A percentile compares a stretch with the other conserved stretches of the same genome.
These are phyloP conservation scores for Heliconius charithonia DNA, from an alignment of 2,888 invertebrate species.

Conservation along the genomic window DNA sequence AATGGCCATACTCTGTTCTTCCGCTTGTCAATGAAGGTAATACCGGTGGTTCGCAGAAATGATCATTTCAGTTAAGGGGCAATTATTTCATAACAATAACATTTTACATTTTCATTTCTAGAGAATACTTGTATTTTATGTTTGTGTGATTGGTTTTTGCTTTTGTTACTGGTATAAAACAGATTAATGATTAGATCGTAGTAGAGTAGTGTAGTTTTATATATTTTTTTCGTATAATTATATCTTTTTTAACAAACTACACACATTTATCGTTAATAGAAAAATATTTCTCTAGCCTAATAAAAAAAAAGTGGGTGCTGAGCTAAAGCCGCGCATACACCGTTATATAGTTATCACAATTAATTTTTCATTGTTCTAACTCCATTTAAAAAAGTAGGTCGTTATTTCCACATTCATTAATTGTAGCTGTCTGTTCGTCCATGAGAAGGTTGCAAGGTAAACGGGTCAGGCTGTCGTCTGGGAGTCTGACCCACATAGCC, in stretches of 20 bases:
- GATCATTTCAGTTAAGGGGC: slow-evolving; percentile 12
- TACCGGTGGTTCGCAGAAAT: slow-evolving; percentile 19
- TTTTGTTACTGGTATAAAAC: not conserved
- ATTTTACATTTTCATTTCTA: slow-evolving; percentile 10
- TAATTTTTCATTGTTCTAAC: slow-evolving; percentile 50
- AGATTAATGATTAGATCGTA: not conserved
- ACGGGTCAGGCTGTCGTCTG: slow-evolving; percentile 68
- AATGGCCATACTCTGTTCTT: slow-evolving; percentile 53
- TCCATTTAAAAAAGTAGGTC: slow-evolving; percentile 52
- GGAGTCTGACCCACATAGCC: slow-evolving; percentile 75
- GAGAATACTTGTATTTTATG: slow-evolving; percentile 1
- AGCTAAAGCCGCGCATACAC: slow-evolving; percentile 25
- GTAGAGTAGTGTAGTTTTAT: too few species aligned
- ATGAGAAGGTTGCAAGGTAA: slow-evolving; percentile 63
- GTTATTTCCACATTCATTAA: slow-evolving; percentile 55
- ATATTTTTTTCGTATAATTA: too few species aligned
- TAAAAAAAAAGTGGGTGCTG: slow-evolving; percentile 38
- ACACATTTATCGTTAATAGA: slow-evolving; percentile 26
- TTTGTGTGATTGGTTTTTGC: not conserved
- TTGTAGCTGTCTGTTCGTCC: slow-evolving; percentile 50
- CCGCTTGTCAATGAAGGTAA: slow-evolving; percentile 43
- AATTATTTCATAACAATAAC: slow-evolving; percentile 23
- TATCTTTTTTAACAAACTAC: too few species aligned
- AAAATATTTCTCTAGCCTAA: slow-evolving; percentile 36
- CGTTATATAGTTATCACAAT: slow-evolving; percentile 49